A percentile compares a stretch with the other conserved stretches of the same genome.
Conservation (phyloP, 2,888 invertebrate genomes). For the Tinea semifulvella region DNA sequence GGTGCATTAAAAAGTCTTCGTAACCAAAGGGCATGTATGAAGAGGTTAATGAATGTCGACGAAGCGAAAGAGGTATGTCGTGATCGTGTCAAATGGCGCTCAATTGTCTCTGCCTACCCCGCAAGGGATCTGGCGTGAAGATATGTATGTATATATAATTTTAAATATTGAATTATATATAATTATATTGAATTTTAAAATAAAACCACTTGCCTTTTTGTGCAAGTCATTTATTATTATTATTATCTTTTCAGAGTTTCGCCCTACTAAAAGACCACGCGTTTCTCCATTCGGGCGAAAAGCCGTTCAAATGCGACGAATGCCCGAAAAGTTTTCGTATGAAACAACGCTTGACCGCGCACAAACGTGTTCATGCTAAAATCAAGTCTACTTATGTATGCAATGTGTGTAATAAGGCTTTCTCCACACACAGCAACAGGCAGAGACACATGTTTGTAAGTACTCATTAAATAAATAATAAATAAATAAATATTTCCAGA, state of each 20-base stretch:
- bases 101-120: too few species aligned
- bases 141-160: too few species aligned
- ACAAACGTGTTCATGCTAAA: constrained; percentile 40
- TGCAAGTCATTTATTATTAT: not conserved
- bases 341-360: constrained; percentile 47
- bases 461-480: too few species aligned
- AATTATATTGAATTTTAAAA: too few species aligned
- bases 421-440: constrained; percentile 49
- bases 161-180: too few species aligned
- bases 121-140: too few species aligned
- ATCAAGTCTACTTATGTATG: constrained; percentile 37
- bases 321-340: constrained; percentile 51
- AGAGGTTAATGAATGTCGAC: not conserved
- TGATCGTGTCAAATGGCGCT: too few species aligned
- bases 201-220: too few species aligned
- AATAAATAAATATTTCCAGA: too few species aligned
- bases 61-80: too few species aligned
- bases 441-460: constrained; percentile 57
- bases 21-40: too few species aligned
- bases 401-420: constrained; percentile 44
- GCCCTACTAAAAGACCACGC: constrained; percentile 52
- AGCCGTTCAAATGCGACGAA: constrained; percentile 48
- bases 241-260: constrained; percentile 34
- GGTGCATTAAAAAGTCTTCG: too few species aligned
- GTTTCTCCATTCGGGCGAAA: constrained; percentile 56